Evolutionary conservation across 1,140 invertebrate species (phyloP).

Genomic region (Bombus pyrosoma): DNA sequence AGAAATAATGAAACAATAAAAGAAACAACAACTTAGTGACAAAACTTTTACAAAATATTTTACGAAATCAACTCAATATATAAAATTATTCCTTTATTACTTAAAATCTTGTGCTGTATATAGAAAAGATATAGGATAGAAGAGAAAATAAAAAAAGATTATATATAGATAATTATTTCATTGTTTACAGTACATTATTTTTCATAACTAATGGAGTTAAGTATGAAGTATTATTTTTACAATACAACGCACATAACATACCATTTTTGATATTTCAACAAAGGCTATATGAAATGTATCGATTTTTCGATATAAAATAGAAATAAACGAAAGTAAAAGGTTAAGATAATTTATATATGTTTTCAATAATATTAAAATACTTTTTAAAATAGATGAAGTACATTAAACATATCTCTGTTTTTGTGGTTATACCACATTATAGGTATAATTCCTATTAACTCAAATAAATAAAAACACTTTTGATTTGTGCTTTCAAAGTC

Average conservation of each 20-base stretch:
- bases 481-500: constrained; percentile 47
- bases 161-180: constrained; percentile 5
- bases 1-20: neutral
- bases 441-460: constrained; percentile 48
- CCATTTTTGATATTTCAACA: neutral
- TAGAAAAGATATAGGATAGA: neutral
- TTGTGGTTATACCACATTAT: constrained; percentile 25
- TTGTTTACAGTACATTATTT: neutral
- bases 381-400: constrained; percentile 3
- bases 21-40: constrained; percentile 29
- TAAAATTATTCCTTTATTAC: neutral
- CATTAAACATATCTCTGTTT: constrained; percentile 5
- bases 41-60: constrained; percentile 8
- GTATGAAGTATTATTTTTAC: neutral
- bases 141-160: neutral
- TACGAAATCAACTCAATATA: neutral
- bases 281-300: neutral
- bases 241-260: neutral
- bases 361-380: constrained; percentile 8
- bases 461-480: constrained; percentile 47
- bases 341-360: neutral
- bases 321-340: neutral
- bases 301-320: neutral
- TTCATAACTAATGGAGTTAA: constrained; percentile 2
- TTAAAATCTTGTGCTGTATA: neutral